Evolutionary conservation across 2,797 vertebrate species (phyloP), one percentile per base, ranked within the genome.

Genomic region (Poeciliopsis gracilis): DNA sequence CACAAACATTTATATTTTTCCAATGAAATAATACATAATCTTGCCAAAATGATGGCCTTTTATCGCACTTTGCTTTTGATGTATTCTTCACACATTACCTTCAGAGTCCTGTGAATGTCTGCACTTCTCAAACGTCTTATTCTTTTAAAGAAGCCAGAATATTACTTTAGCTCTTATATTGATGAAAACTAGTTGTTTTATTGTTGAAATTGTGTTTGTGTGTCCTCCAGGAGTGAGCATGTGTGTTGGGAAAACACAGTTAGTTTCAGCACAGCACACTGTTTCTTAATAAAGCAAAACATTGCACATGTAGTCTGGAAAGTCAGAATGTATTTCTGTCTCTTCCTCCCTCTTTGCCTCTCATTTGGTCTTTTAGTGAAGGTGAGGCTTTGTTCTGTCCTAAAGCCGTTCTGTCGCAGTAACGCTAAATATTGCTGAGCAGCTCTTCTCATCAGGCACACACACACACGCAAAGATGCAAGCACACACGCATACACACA

Each of bases 381-480:
- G 91, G 90, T 89, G 85, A 93, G 89, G 77, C 88, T 91, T 89
- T 88, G 88, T 86, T 90, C 90, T 90, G 89, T 92, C 90, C 92
- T 90, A 85, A 92, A 91, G 90, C 91, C 88, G 86, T 82, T 91
- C 91, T 93, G 91, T 93, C 89, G 94, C 93, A 93, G 92, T 90
- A 94, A 94, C 84, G 87, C 91, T 93, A 92, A 93, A 94, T 95
- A 94, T 94, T 94, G 94, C 94, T 94, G 94, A 94, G 90, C 86
- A 91, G 88, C 86, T 91, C 90, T 92, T 93, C 93, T 92, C 91
- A 92, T 92, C 93, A 93, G 81, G 86, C 77, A 77, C 79, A 75
- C 84, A 43, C 72, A 51, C 47, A 18, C 47, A 18, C 0, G 12
- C 5, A 77, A n/a, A 43, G 63, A 61, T 79, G 72, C 75, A 83